Percentiles rank a stretch among this genome's conserved stretches.
These are phyloP conservation scores for Eupithecia exiguata DNA, from an alignment of 2,888 invertebrate genomes.

Conservation along the genomic window DNA sequence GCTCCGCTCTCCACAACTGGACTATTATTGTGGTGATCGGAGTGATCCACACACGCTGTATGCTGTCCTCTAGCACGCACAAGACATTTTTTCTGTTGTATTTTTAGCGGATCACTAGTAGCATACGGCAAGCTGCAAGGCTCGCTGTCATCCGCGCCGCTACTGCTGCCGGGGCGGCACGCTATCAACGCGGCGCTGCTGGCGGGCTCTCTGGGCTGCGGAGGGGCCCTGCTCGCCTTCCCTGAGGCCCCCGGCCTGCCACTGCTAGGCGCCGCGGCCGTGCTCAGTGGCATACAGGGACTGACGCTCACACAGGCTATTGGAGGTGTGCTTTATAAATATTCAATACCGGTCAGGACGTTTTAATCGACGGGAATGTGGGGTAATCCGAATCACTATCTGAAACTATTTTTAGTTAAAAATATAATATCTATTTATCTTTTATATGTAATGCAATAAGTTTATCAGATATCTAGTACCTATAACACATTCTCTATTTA, in stretches of 20 bases:
- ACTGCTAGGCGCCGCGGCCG: slow-evolving; percentile 89
- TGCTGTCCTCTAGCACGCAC: too few species aligned
- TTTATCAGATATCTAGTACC: too few species aligned
- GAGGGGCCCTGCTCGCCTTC: slow-evolving; percentile 85
- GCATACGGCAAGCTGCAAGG: slow-evolving; percentile 96
- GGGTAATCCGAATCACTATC: neutral
- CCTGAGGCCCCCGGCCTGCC: slow-evolving; percentile 88
- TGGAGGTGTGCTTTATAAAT: slow-evolving; percentile 85
- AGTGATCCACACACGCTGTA: too few species aligned
- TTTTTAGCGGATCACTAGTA: slow-evolving; percentile 90
- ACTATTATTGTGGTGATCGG: too few species aligned
- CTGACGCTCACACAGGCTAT: slow-evolving; percentile 94
- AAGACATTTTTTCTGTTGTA: neutral
- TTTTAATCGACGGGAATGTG: neutral
- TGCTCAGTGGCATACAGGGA: slow-evolving; percentile 91
- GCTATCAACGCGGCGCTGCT: slow-evolving; percentile 88
- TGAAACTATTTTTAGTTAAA: too few species aligned
- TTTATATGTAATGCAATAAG: too few species aligned
- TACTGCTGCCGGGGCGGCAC: slow-evolving; percentile 92
- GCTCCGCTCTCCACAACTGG: too few species aligned
- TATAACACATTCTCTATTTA: too few species aligned
- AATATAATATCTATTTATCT: too few species aligned
- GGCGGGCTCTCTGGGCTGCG: slow-evolving; percentile 88
- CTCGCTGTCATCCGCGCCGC: slow-evolving; percentile 89
- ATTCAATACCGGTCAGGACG: neutral